Evolutionary conservation across 2,113 vertebrate genomes (phyloP).

Genomic region (Uropsilus gracilis): DNA sequence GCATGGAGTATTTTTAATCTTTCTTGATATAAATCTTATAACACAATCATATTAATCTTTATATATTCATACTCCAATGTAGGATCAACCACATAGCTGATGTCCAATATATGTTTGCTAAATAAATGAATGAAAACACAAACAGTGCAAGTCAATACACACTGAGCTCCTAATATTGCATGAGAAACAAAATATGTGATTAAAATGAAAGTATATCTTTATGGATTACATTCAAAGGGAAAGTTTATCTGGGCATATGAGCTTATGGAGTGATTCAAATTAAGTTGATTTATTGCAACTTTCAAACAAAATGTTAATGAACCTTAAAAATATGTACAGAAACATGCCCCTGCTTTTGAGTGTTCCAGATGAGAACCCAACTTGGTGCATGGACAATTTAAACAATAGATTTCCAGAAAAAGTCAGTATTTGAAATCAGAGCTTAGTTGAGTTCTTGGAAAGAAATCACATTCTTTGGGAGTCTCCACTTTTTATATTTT

Average conservation of each 20-base stretch:
- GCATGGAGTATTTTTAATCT: background rate
- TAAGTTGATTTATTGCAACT: slow-evolving; percentile 75
- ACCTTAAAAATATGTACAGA: slow-evolving; percentile 71
- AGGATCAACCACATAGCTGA: background rate
- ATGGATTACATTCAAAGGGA: slow-evolving; percentile 36
- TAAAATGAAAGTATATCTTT: slow-evolving; percentile 45
- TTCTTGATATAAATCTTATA: slow-evolving; percentile 24
- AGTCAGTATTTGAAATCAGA: slow-evolving; percentile 85
- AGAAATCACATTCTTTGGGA: slow-evolving; percentile 85
- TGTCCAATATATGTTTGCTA: background rate
- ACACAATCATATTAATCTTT: background rate
- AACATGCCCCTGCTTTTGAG: slow-evolving; percentile 74
- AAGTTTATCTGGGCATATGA: slow-evolving; percentile 37
- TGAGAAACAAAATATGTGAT: slow-evolving; percentile 16
- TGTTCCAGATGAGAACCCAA: slow-evolving; percentile 77
- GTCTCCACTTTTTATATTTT: slow-evolving; percentile 69
- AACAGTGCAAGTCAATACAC: slow-evolving; percentile 29
- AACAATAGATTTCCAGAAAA: slow-evolving; percentile 85
- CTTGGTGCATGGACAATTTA: slow-evolving; percentile 83
- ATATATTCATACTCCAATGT: background rate
- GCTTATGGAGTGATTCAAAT: slow-evolving; percentile 59
- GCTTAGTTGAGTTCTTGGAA: slow-evolving; percentile 82
- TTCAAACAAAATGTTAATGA: slow-evolving; percentile 71
- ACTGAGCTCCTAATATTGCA: slow-evolving; percentile 30
- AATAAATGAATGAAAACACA: slow-evolving; percentile 38